Percentiles rank a stretch among this genome's conserved stretches.
phyloP scores from a whole-genome alignment of 2,797 vertebrate species.

The Gallinago solitaria region DNA sequence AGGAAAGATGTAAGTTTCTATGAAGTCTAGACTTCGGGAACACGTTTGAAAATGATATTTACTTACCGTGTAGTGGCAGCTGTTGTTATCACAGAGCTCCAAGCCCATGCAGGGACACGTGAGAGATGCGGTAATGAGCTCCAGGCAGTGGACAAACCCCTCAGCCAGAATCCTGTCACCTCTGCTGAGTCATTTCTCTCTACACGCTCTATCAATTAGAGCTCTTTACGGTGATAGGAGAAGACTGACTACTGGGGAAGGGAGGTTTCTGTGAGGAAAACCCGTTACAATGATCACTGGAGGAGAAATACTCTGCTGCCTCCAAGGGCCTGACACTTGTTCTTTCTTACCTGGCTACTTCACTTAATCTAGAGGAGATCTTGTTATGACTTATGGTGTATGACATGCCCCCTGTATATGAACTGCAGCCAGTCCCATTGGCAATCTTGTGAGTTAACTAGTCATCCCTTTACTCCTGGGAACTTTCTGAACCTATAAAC shows the following conservation, averaged over 20 bases:
- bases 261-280: not conserved
- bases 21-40: not conserved
- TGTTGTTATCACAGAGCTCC: not conserved
- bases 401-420: not conserved
- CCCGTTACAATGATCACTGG: rapidly evolving
- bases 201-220: not conserved
- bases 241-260: not conserved
- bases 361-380: not conserved
- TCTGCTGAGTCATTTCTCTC: not conserved
- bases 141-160: not conserved
- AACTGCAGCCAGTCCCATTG: not conserved
- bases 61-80: not conserved
- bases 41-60: not conserved
- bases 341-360: not conserved
- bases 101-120: rapidly evolving
- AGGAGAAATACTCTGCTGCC: not conserved
- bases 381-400: not conserved
- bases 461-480: not conserved
- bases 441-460: not conserved
- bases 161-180: not conserved
- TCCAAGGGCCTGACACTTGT: not conserved
- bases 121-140: not conserved
- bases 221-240: not conserved
- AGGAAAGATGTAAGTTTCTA: not conserved
- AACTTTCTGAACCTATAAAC: not conserved